Base-by-base conservation (phyloP, 2,797 vertebrate species). In the Takifugu ocellatus region DNA sequence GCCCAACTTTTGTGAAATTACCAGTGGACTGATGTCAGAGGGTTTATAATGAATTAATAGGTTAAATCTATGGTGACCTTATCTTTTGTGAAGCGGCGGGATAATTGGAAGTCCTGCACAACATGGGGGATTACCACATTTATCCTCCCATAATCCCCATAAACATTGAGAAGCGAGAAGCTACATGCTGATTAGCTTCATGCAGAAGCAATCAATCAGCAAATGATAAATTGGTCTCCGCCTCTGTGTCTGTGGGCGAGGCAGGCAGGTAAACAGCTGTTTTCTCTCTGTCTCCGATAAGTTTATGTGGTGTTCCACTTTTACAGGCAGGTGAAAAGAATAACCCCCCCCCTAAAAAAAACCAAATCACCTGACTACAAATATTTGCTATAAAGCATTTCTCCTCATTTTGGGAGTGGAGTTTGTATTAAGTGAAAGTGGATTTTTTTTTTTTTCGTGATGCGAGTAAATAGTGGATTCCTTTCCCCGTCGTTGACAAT, bases 81-180 rank as follows among this genome's bases (percentile, higher is more conserved):
- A 82, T 85, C 87, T 88, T 82, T 81, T 81, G 78, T 79, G 70
- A 77, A 78, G 78, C 72, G 45, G 72, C 56, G 10, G 83, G 79
- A 85, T 88, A 88, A 89, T 87, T 89, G 82, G 83, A 85, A 87
- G 82, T 89, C 84, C 80, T 65, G 82, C 76, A 85, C 84, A 87
- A 86, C 78, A 83, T 76, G 36, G 59, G 72, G 83, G 84, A 88
- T 88, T 87, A 88, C 67, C 74, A 72, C 83, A 83, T 89, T 89
- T 88, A 89, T 90, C 85, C 85, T 85, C 52, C 67, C 73, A 85
- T 87, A 89, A 90, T 88, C 87, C 87, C 72, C 76, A 87, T 89
- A 86, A 90, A 90, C 81, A 88, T 86, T 86, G 86, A 88, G 86
- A 88, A 81, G 82, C 83, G 80, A 81, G 77, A 66, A 87, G 83